A percentile compares a stretch with the other conserved stretches of the same genome.
phyloP scores from a whole-genome alignment of 2,797 vertebrate species.

The Gallinago stenura region DNA sequence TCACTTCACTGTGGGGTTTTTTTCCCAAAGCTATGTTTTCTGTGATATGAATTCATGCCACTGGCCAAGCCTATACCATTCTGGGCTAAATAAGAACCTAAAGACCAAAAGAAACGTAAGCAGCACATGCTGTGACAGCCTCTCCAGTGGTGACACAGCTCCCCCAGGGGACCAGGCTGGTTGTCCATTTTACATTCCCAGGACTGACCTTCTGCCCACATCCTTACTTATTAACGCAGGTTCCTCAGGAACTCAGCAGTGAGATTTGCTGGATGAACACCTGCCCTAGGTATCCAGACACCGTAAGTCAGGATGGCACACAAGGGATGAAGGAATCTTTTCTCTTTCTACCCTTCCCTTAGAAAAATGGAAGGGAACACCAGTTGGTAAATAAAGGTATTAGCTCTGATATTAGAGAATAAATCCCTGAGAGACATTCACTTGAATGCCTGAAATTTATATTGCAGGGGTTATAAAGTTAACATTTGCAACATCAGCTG shows the following conservation, averaged over 20 bases:
- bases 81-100: neutral
- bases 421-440: neutral
- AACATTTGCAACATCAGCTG: neutral
- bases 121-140: neutral
- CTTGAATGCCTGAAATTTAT: neutral
- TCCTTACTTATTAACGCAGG: rapidly evolving
- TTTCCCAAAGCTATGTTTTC: neutral
- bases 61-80: neutral
- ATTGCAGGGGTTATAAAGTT: neutral
- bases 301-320: neutral
- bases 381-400: neutral
- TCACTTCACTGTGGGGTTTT: neutral
- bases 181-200: neutral
- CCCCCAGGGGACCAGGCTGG: slow-evolving; percentile 9
- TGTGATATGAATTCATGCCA: neutral
- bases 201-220: neutral
- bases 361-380: neutral
- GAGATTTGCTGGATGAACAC: neutral
- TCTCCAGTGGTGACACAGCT: slow-evolving; percentile 29
- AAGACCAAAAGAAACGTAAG: neutral
- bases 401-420: neutral
- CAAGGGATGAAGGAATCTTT: neutral
- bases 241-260: neutral
- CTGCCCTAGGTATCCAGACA: rapidly evolving
- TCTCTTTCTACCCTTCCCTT: neutral